Conservation (phyloP, 2,113 vertebrate species). For the Saguinus imperator region DNA sequence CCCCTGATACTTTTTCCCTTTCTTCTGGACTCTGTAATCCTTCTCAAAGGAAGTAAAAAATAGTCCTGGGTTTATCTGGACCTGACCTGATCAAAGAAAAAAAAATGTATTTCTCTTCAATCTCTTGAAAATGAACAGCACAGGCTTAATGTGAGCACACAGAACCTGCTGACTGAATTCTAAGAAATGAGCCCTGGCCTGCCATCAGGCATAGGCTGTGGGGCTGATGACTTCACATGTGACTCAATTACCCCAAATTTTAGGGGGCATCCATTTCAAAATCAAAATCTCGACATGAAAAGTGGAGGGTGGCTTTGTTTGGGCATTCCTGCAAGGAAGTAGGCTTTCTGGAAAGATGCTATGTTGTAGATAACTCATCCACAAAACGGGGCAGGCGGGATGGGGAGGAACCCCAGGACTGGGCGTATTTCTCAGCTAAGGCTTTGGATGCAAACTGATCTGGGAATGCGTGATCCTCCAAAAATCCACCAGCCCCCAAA, state of each 20-base stretch:
- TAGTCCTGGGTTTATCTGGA: neutral
- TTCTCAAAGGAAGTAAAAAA: neutral
- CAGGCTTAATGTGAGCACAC: neutral
- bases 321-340: neutral
- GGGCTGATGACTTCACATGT: neutral
- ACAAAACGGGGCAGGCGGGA: neutral
- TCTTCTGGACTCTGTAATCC: neutral
- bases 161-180: neutral
- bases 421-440: conserved; percentile 57
- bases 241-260: conserved; percentile 40
- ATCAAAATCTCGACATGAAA: neutral
- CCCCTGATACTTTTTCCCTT: neutral
- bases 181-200: neutral
- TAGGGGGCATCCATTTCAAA: neutral
- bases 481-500: conserved; percentile 82
- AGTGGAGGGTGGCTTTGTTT: neutral
- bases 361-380: neutral
- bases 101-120: neutral
- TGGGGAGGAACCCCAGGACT: conserved; percentile 40
- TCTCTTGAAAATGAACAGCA: neutral
- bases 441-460: conserved; percentile 77
- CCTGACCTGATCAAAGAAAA: neutral
- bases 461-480: conserved; percentile 80
- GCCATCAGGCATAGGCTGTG: neutral
- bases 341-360: neutral